Percentiles rank a stretch among this genome's conserved stretches.
Conservation (phyloP, 2,797 vertebrate species). For the Sciurus carolinensis region DNA sequence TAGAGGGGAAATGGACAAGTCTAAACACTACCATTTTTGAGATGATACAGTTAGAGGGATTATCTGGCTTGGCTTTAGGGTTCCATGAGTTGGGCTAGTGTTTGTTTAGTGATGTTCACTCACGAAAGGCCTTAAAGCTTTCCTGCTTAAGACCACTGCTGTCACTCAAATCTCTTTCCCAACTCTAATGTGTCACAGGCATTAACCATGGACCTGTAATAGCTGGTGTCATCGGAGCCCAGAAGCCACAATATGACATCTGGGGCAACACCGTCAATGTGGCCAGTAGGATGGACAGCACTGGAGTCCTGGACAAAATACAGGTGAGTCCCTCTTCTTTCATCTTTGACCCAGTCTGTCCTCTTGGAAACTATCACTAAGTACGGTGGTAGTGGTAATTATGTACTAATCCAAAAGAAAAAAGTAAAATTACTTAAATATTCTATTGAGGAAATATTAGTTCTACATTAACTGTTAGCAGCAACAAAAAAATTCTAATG, state of each 20-base stretch:
- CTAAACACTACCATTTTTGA: background rate
- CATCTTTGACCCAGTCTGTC: background rate
- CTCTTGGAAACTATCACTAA: background rate
- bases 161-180: background rate
- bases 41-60: background rate
- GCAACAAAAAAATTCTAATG: background rate
- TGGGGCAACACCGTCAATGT: slow-evolving; percentile 99
- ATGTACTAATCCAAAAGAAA: background rate
- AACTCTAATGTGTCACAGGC: slow-evolving; percentile 88
- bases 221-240: slow-evolving; percentile 98
- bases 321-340: slow-evolving; percentile 90
- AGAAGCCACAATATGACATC: slow-evolving; percentile 99
- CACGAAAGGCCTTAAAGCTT: background rate
- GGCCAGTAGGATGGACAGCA: slow-evolving; percentile 99
- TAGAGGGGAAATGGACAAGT: too few relatives aligned
- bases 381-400: too few relatives aligned
- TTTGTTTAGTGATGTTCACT: background rate
- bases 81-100: background rate
- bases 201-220: slow-evolving; percentile 99
- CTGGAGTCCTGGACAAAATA: slow-evolving; percentile 97
- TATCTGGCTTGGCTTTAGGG: too few relatives aligned
- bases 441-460: background rate
- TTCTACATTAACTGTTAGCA: background rate
- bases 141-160: background rate
- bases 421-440: background rate